phyloP scores from a whole-genome alignment of 2,888 invertebrate genomes.

The Bombylius major region DNA sequence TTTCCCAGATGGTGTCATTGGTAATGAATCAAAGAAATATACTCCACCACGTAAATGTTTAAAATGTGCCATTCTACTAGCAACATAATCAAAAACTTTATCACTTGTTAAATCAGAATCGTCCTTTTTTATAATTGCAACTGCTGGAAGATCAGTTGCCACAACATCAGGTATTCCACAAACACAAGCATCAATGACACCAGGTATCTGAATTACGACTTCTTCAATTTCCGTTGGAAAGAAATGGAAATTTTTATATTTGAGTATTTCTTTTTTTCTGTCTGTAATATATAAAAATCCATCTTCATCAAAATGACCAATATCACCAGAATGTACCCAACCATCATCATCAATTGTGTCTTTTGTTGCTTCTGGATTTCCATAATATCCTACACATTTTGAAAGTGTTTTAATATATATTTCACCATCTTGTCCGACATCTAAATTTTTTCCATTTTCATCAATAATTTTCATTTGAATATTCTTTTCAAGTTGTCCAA shows the following conservation, averaged over 20 bases:
- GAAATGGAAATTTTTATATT: slow-evolving; percentile 27
- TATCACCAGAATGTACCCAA: slow-evolving; percentile 32
- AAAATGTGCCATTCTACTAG: slow-evolving; percentile 22
- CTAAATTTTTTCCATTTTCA: slow-evolving; percentile 24
- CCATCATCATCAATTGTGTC: slow-evolving; percentile 27
- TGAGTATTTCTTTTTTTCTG: slow-evolving; percentile 27
- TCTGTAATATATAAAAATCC: slow-evolving; percentile 27
- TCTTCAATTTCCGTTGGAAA: slow-evolving; percentile 29
- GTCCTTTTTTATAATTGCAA: slow-evolving; percentile 23
- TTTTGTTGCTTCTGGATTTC: slow-evolving; percentile 26
- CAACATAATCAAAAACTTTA: slow-evolving; percentile 26
- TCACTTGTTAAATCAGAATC: slow-evolving; percentile 24
- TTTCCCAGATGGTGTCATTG: slow-evolving; percentile 28
- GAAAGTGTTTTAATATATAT: slow-evolving; percentile 24
- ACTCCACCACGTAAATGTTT: slow-evolving; percentile 30
- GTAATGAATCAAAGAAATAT: slow-evolving; percentile 26
- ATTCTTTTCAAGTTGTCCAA: slow-evolving; percentile 24
- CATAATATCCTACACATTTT: slow-evolving; percentile 30
- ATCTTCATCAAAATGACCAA: slow-evolving; percentile 32
- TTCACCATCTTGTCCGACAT: slow-evolving; percentile 27
- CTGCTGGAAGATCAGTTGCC: slow-evolving; percentile 29
- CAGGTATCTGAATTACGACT: slow-evolving; percentile 25
- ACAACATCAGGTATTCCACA: slow-evolving; percentile 28
- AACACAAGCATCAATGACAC: slow-evolving; percentile 27
- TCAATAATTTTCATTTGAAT: slow-evolving; percentile 26